Evolutionary conservation across 2,113 vertebrate species (phyloP).

Genomic region (Enhydra lutris): DNA sequence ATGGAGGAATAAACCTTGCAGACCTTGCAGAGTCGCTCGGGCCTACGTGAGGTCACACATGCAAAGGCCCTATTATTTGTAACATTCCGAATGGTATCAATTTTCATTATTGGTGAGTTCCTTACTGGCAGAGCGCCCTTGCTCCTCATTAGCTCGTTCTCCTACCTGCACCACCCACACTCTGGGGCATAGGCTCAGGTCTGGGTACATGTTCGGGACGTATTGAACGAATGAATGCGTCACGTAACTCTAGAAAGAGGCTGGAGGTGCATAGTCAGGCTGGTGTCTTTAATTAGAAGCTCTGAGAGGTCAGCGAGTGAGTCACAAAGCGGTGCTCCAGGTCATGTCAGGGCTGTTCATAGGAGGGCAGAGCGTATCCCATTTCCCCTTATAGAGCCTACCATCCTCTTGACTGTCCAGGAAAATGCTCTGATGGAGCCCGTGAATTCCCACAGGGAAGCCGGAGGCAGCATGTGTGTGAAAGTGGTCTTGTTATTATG

Average conservation of each 20-base stretch:
- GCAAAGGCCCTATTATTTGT: not conserved
- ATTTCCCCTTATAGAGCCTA: not conserved
- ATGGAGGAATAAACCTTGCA: fast-evolving
- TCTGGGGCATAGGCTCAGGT: not conserved
- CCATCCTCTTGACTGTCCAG: not conserved
- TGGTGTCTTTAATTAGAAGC: not conserved
- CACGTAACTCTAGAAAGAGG: not conserved
- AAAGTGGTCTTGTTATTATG: not conserved
- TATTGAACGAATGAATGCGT: not conserved
- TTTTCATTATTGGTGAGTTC: not conserved
- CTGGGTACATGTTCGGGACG: not conserved
- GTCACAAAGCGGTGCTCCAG: not conserved
- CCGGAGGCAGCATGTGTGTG: not conserved
- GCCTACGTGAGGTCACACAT: not conserved
- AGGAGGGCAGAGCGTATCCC: not conserved
- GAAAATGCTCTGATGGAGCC: not conserved
- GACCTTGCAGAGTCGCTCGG: not conserved
- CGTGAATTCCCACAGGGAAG: not conserved
- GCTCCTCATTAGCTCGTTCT: not conserved
- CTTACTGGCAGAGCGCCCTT: no score
- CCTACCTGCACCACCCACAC: not conserved
- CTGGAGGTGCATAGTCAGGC: not conserved
- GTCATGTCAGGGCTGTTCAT: not conserved
- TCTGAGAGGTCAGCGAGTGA: not conserved
- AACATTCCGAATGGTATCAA: not conserved